phyloP scores from a whole-genome alignment of 2,113 vertebrate genomes.

The Ginglymostoma cirratum region DNA sequence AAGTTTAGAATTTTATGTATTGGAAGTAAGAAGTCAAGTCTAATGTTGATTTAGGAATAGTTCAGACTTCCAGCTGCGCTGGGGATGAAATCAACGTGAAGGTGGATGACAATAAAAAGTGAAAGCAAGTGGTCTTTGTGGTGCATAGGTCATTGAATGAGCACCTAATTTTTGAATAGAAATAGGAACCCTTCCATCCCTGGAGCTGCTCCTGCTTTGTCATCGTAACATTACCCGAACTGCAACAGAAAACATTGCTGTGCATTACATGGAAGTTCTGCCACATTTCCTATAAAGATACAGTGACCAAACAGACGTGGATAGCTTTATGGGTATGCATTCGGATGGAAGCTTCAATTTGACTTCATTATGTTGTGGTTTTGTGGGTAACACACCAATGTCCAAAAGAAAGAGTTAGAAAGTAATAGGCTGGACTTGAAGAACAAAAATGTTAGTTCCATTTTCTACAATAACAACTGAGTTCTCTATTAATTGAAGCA shows the following conservation, averaged over 20 bases:
- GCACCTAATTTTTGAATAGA: not conserved
- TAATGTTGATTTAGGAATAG: not conserved
- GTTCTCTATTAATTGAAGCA: not conserved
- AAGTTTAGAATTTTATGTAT: not conserved
- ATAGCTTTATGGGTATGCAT: not conserved
- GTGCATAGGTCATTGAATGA: not conserved
- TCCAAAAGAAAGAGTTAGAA: not conserved
- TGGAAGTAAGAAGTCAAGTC: not conserved
- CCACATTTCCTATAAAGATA: not conserved
- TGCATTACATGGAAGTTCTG: no score
- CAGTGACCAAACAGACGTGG: not conserved
- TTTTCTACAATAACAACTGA: not conserved
- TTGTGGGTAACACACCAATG: not conserved
- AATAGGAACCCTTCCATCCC: not conserved
- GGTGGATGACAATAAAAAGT: not conserved
- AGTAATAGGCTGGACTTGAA: not conserved
- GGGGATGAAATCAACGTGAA: no score
- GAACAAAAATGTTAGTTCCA: not conserved
- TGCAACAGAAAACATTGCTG: not conserved
- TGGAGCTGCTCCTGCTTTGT: not conserved
- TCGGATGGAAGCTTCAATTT: not conserved
- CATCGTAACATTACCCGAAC: not conserved
- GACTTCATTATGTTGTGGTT: not conserved
- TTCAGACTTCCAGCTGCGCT: not conserved
- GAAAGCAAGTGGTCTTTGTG: not conserved